These are phyloP conservation scores for Hipposideros larvatus DNA, from an alignment of 2,797 vertebrate genomes.

Conservation along the genomic window DNA sequence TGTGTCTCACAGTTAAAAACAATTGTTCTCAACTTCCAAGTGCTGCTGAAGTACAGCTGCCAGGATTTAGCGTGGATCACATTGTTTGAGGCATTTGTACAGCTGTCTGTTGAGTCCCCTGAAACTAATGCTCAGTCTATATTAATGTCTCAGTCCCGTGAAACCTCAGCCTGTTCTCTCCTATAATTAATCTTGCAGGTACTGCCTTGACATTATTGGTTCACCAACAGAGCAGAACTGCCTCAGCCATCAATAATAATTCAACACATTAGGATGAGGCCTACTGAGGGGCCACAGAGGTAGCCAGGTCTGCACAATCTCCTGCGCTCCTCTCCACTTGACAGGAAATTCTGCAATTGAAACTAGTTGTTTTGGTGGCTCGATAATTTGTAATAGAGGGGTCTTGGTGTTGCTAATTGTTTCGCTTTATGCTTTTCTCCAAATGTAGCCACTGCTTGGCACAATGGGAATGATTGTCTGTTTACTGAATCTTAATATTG, in stretches of 20 bases:
- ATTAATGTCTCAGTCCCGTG: slow-evolving; percentile 89
- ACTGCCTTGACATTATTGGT: slow-evolving; percentile 92
- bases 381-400: slow-evolving; percentile 85
- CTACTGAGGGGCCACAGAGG: slow-evolving; percentile 84
- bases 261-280: slow-evolving; percentile 88
- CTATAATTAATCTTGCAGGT: slow-evolving; percentile 93
- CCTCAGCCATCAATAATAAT: slow-evolving; percentile 92
- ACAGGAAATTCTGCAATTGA: slow-evolving; percentile 74
- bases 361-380: slow-evolving; percentile 84
- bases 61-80: slow-evolving; percentile 85
- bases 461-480: slow-evolving; percentile 89
- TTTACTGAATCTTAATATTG: slow-evolving; percentile 90
- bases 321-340: slow-evolving; percentile 72
- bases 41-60: slow-evolving; percentile 75
- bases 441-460: slow-evolving; percentile 85
- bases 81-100: slow-evolving; percentile 87
- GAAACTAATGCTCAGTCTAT: slow-evolving; percentile 91
- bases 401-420: slow-evolving; percentile 84
- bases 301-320: slow-evolving; percentile 76
- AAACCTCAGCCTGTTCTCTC: slow-evolving; percentile 88
- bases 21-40: slow-evolving; percentile 82
- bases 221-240: slow-evolving; percentile 92
- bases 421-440: slow-evolving; percentile 85
- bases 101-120: slow-evolving; percentile 89
- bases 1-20: slow-evolving; percentile 74